A percentile compares a stretch with the other conserved stretches of the same genome.
Evolutionary conservation across 2,113 vertebrate genomes (phyloP).

Genomic region (Ondatra zibethicus): DNA sequence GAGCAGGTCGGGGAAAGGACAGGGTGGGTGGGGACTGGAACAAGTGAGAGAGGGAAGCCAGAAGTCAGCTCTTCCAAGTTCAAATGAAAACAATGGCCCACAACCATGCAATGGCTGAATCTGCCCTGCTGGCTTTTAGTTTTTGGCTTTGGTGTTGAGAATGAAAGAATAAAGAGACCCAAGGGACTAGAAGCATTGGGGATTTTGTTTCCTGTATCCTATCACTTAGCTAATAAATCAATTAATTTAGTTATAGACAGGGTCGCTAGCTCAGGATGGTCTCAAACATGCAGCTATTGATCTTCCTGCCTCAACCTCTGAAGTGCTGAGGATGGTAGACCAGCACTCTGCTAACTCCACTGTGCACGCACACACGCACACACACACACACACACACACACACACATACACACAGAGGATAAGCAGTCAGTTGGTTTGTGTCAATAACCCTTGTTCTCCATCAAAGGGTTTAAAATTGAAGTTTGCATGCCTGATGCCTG

Average conservation of each 20-base stretch:
- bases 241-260: neutral
- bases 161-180: neutral
- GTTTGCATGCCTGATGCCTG: neutral
- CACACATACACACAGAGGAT: neutral
- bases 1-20: neutral
- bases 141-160: neutral
- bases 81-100: neutral
- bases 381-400: neutral
- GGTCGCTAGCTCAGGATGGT: neutral
- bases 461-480: neutral
- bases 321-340: neutral
- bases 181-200: neutral
- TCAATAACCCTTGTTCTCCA: neutral
- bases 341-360: neutral
- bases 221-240: neutral
- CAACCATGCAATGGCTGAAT: neutral
- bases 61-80: neutral
- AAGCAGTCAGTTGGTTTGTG: neutral
- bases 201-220: neutral
- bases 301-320: neutral
- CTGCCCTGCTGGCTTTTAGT: neutral
- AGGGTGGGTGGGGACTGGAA: neutral
- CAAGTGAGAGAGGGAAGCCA: neutral
- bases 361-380: neutral
- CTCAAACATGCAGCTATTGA: neutral